Percentiles rank a stretch among this genome's conserved stretches.
These are phyloP conservation scores for Thunnus thynnus DNA, from an alignment of 2,113 vertebrate species.

Conservation along the genomic window DNA sequence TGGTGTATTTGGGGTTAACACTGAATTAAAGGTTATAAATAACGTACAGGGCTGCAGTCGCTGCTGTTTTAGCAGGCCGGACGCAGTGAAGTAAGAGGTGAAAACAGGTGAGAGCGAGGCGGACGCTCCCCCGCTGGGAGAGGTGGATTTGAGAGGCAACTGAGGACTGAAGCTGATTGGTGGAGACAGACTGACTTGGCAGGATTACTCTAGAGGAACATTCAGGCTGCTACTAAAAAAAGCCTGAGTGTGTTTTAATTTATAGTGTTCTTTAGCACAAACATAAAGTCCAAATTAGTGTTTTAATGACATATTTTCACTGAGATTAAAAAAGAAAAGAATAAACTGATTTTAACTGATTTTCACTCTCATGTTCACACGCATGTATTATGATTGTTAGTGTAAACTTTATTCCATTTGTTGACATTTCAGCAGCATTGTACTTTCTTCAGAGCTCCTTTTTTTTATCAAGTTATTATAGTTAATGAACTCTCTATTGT, in stretches of 20 bases:
- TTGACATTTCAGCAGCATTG: neutral
- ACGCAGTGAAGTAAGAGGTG: neutral
- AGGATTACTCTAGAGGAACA: conserved; percentile 19
- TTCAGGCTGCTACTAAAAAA: too few species aligned
- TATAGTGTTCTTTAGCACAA: too few species aligned
- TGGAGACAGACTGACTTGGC: conserved; percentile 24
- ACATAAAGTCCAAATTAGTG: too few species aligned
- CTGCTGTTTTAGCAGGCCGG: conserved; percentile 5
- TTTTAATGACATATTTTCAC: too few species aligned
- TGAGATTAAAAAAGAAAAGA: too few species aligned
- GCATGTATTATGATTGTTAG: too few species aligned
- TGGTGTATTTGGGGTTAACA: conserved; percentile 22
- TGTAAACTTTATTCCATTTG: too few species aligned
- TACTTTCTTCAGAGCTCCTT: neutral
- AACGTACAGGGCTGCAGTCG: neutral
- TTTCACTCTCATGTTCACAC: neutral
- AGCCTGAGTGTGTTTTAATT: too few species aligned
- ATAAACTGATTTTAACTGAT: too few species aligned
- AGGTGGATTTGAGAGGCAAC: conserved; percentile 13
- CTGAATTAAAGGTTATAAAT: conserved; percentile 23
- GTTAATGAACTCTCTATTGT: neutral
- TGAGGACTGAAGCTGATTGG: conserved; percentile 48
- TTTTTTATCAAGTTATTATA: neutral
- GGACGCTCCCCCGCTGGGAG: neutral
- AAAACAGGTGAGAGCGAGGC: neutral